These are phyloP conservation scores for Coleophora deauratella DNA, from an alignment of 2,888 invertebrate species.

Conservation along the genomic window DNA sequence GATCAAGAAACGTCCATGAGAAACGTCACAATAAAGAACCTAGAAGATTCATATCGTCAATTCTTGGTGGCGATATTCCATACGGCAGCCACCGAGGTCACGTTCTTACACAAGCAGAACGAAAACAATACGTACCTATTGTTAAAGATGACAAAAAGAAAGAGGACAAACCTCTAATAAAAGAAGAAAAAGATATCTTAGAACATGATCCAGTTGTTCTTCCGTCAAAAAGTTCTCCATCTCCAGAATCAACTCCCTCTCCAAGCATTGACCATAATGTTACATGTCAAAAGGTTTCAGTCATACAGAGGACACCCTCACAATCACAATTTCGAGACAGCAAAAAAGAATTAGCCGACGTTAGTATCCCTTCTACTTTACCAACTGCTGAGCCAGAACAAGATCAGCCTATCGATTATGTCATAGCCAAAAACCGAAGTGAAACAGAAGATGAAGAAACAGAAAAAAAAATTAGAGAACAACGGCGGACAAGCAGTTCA, in stretches of 20 bases:
- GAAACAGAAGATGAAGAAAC: conserved; percentile 80
- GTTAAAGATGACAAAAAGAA: conserved; percentile 71
- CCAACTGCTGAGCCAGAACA: conserved; percentile 79
- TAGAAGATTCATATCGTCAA: conserved; percentile 83
- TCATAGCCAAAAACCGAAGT: conserved; percentile 85
- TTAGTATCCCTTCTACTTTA: conserved; percentile 65
- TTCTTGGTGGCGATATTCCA: conserved; percentile 86
- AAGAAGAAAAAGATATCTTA: conserved; percentile 78
- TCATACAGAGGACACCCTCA: conserved; percentile 86
- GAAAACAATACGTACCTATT: conserved; percentile 83
- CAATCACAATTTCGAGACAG: conserved; percentile 63
- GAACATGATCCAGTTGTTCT: conserved; percentile 77
- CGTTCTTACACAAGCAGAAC: conserved; percentile 86
- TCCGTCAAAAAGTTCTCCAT: conserved; percentile 63
- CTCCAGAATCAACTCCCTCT: conserved; percentile 74
- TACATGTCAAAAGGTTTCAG: conserved; percentile 81
- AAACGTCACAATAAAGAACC: conserved; percentile 59
- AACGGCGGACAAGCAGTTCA: conserved; percentile 78
- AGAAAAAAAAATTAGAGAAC: conserved; percentile 79
- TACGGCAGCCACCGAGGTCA: conserved; percentile 85
- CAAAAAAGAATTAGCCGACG: conserved; percentile 63
- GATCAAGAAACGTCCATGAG: conserved; percentile 38
- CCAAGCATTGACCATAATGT: conserved; percentile 79
- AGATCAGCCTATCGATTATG: conserved; percentile 92
- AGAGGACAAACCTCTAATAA: conserved; percentile 69